Conservation (phyloP, 2,113 vertebrate species). For the Hylia prasina region DNA sequence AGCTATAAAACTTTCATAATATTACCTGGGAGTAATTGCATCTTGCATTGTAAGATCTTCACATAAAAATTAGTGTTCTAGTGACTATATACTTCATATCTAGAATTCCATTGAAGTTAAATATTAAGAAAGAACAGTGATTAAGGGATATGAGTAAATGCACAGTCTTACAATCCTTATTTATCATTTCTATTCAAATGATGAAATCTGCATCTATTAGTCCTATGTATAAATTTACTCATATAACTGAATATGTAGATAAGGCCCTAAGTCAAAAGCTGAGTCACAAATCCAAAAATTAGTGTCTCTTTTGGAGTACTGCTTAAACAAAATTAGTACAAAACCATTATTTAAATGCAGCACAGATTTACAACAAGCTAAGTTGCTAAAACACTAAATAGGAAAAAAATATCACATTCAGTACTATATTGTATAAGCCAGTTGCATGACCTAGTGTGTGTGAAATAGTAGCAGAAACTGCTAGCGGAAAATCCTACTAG, state of each 20-base stretch:
- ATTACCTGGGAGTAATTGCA: background rate
- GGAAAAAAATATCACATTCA: background rate
- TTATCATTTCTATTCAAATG: background rate
- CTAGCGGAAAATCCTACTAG: background rate
- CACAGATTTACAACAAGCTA: background rate
- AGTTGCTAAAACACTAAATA: background rate
- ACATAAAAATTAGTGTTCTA: background rate
- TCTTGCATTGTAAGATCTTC: background rate
- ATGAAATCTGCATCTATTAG: background rate
- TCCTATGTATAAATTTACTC: background rate
- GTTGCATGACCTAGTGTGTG: background rate
- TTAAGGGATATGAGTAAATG: background rate
- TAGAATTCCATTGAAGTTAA: background rate
- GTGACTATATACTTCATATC: background rate
- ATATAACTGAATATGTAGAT: background rate
- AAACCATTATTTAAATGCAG: background rate
- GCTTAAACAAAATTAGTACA: background rate
- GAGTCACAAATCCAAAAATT: background rate
- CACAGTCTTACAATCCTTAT: background rate
- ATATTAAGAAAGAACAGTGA: background rate
- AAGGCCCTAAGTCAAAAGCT: background rate
- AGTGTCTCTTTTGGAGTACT: background rate
- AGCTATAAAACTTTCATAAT: background rate
- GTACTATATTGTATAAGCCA: background rate
- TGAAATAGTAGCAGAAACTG: background rate